A percentile compares a stretch with the other conserved stretches of the same genome.
Conservation (phyloP, 2,797 vertebrate genomes). For the Anomalospiza imberbis region DNA sequence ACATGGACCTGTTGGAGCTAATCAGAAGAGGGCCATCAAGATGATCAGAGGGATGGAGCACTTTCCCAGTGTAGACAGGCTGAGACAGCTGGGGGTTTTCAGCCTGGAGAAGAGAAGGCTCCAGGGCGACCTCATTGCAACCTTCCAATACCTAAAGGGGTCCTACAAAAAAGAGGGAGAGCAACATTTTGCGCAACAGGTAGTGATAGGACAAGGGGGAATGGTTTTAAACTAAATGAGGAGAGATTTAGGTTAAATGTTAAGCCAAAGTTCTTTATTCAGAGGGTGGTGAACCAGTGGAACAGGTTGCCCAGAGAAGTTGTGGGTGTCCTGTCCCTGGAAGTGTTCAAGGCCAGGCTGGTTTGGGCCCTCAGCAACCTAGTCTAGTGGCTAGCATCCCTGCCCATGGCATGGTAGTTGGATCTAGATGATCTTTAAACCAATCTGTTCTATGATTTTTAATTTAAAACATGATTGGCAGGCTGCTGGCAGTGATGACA, state of each 20-base stretch:
- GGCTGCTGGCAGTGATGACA: not conserved
- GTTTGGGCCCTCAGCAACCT: not conserved
- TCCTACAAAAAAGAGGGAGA: not conserved
- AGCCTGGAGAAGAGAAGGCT: not conserved
- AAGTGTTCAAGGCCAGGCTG: not conserved
- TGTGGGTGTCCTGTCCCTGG: not conserved
- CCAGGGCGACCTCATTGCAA: not conserved
- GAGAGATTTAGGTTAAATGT: not conserved
- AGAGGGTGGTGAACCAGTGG: not conserved
- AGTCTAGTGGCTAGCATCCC: not conserved
- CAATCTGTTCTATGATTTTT: not conserved
- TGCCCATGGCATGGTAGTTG: not conserved
- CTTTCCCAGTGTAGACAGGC: not conserved
- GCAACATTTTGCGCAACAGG: not conserved
- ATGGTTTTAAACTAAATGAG: not conserved
- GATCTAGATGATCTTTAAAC: not conserved
- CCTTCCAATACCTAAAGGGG: not conserved
- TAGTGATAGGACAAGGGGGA: not conserved
- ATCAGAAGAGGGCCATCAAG: not conserved
- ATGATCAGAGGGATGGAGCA: not conserved
- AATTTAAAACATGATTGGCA: not conserved
- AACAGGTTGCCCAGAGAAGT: not conserved
- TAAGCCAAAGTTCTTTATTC: not conserved
- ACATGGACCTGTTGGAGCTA: not conserved
- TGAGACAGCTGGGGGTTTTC: not conserved